These are phyloP conservation scores for Chorisops tibialis DNA, from an alignment of 2,888 invertebrate species.

Conservation along the genomic window DNA sequence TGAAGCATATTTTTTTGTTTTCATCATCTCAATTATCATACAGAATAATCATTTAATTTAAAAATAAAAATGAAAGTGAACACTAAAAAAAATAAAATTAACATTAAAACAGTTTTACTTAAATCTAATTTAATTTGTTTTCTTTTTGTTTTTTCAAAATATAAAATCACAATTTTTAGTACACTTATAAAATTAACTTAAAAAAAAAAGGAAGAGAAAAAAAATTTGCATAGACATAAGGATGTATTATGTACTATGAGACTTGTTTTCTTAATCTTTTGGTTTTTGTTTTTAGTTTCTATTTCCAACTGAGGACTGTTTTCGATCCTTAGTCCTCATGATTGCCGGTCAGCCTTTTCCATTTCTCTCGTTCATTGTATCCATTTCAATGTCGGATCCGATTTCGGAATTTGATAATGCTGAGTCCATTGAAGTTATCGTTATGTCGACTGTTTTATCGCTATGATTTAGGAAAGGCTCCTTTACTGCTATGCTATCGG, in stretches of 20 bases:
- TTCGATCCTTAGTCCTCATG: background rate
- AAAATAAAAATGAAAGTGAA: too few relatives aligned
- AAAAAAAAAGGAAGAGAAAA: too few relatives aligned
- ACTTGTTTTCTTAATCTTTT: too few relatives aligned
- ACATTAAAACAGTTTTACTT: too few relatives aligned
- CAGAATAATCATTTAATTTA: too few relatives aligned
- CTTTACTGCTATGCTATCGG: constrained; percentile 33
- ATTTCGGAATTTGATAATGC: constrained; percentile 47
- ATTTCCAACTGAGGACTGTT: background rate
- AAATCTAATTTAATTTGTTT: too few relatives aligned
- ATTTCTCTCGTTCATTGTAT: constrained; percentile 31
- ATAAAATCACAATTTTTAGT: constrained; percentile 5
- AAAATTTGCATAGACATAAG: constrained; percentile 15
- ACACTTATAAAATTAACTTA: background rate
- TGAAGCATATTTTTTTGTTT: too few relatives aligned
- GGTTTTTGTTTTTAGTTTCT: too few relatives aligned
- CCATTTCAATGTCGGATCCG: constrained; percentile 47
- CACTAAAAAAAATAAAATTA: too few relatives aligned
- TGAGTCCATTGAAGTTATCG: constrained; percentile 52
- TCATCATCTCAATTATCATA: too few relatives aligned
- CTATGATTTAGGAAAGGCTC: constrained; percentile 41
- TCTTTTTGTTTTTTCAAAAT: constrained; percentile 8
- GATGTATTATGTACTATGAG: background rate
- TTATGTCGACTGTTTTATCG: constrained; percentile 49
- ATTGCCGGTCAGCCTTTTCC: constrained; percentile 5